Percentiles rank a stretch among this genome's conserved stretches.
These are phyloP conservation scores for Scomber scombrus DNA, from an alignment of 2,113 vertebrate genomes.

Conservation along the genomic window DNA sequence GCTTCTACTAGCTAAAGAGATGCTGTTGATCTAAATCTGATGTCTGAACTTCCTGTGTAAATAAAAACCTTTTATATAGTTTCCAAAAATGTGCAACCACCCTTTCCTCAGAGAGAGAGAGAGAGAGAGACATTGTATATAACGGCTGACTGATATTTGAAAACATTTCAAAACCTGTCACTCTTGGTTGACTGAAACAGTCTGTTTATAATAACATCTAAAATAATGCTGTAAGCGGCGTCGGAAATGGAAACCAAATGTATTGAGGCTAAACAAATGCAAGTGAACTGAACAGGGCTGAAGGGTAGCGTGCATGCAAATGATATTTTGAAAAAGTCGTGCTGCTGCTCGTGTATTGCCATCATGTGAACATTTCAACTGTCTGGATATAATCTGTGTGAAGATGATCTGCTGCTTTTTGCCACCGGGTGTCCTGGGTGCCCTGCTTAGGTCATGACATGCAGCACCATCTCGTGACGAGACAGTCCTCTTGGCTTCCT, in stretches of 20 bases:
- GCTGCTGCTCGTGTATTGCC: neutral
- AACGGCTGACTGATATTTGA: neutral
- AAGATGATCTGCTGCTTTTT: conserved; percentile 40
- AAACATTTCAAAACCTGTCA: neutral
- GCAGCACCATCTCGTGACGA: conserved; percentile 67
- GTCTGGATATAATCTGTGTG: conserved; percentile 31
- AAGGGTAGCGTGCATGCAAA: neutral
- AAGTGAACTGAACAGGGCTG: neutral
- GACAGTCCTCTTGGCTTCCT: conserved; percentile 62
- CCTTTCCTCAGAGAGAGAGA: neutral
- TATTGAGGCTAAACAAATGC: neutral
- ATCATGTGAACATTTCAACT: conserved; percentile 25
- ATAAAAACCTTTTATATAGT: neutral
- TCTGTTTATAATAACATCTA: neutral
- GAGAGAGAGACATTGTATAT: neutral
- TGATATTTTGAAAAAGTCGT: neutral
- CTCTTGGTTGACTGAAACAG: neutral
- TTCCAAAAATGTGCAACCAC: neutral
- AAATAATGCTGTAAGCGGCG: neutral
- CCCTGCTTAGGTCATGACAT: conserved; percentile 63
- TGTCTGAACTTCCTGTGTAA: neutral
- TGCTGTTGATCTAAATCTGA: neutral
- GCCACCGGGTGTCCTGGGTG: conserved; percentile 53
- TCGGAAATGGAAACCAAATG: neutral
- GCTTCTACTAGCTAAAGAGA: conserved; percentile 1